These are phyloP conservation scores for Cygnus buccinator DNA, from an alignment of 2,113 vertebrate species.

Conservation along the genomic window DNA sequence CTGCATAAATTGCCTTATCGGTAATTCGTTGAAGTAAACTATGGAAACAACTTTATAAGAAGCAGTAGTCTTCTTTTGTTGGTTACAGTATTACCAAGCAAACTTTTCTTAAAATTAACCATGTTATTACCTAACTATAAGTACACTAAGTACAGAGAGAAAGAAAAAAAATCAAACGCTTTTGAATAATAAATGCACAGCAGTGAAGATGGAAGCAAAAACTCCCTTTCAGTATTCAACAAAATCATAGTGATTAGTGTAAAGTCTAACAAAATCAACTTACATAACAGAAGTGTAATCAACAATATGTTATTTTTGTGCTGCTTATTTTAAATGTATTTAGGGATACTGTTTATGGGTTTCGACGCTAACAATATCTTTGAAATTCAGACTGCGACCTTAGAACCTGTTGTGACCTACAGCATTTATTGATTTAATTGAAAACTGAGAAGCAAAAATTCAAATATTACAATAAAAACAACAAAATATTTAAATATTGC, in stretches of 20 bases:
- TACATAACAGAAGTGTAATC: not conserved
- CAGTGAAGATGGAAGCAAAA: not conserved
- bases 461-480: not conserved
- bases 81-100: constrained; percentile 33
- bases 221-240: not conserved
- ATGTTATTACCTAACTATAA: not conserved
- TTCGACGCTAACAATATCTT: not conserved
- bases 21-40: constrained; percentile 70
- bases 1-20: constrained; percentile 72
- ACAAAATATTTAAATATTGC: not conserved
- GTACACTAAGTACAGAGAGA: not conserved
- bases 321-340: not conserved
- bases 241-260: not conserved
- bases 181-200: not conserved
- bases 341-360: not conserved
- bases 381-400: not conserved
- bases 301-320: not conserved
- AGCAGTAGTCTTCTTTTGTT: constrained; percentile 61
- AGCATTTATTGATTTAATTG: constrained; percentile 5
- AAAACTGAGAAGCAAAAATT: constrained; percentile 7
- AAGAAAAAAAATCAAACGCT: not conserved
- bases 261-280: not conserved
- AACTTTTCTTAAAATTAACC: constrained; percentile 14
- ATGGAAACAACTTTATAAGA: constrained; percentile 69
- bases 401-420: constrained; percentile 2